Evolutionary conservation across 2,797 vertebrate genomes (phyloP).

Genomic region (Gambusia yucatana): DNA sequence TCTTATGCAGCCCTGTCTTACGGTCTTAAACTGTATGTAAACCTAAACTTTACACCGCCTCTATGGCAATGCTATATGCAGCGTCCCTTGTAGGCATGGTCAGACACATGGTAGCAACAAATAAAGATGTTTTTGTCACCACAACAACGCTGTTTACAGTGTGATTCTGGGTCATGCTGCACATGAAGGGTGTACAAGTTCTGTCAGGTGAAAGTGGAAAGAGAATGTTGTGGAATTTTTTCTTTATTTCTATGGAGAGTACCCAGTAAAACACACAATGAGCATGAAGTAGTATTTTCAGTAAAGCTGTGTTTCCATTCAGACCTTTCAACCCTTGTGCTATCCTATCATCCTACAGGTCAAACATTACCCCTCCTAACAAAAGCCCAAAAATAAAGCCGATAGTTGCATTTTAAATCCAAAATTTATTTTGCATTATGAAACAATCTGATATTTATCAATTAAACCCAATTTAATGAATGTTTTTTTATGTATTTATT

Average conservation of each 20-base stretch:
- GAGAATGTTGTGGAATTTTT: neutral
- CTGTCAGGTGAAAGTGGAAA: neutral
- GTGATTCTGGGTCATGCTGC: constrained; percentile 16
- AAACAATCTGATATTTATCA: too few relatives aligned
- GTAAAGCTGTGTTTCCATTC: neutral
- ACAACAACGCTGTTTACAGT: constrained; percentile 22
- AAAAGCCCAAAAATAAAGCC: too few relatives aligned
- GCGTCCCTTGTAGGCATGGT: neutral
- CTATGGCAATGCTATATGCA: constrained; percentile 13
- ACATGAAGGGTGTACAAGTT: constrained; percentile 10
- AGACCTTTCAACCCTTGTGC: neutral
- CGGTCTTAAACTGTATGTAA: constrained; percentile 34
- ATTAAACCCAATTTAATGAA: too few relatives aligned
- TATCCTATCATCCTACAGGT: too few relatives aligned
- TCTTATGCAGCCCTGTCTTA: constrained; percentile 26
- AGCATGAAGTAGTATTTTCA: neutral
- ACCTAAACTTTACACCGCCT: constrained; percentile 24
- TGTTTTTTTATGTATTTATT: too few relatives aligned
- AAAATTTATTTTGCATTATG: too few relatives aligned
- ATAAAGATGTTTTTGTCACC: constrained; percentile 24
- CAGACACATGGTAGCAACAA: constrained; percentile 10
- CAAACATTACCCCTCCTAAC: too few relatives aligned
- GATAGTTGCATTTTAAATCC: too few relatives aligned
- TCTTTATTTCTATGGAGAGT: neutral
- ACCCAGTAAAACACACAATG: neutral